These are phyloP conservation scores for Plotosus lineatus DNA, from an alignment of 2,113 vertebrate genomes.

Conservation along the genomic window DNA sequence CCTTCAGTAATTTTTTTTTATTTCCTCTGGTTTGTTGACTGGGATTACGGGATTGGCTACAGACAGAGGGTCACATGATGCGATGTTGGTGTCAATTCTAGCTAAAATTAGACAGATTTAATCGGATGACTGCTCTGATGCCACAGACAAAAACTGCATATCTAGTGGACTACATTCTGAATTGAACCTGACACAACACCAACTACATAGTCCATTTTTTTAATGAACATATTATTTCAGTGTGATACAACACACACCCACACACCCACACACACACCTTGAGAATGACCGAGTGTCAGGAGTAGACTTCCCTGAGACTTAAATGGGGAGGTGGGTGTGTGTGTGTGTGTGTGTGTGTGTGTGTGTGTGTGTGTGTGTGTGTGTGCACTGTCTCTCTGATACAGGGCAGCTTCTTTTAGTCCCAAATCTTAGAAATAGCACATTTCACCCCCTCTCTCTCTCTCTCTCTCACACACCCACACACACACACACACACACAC, in stretches of 20 bases:
- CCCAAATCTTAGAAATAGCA: not conserved
- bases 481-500: constrained; percentile 14
- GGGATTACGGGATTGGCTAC: not conserved
- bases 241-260: constrained; percentile 9
- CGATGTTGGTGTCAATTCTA: not conserved
- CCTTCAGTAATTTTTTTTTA: not conserved
- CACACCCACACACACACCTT: constrained; percentile 26
- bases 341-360: constrained; percentile 35
- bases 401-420: not conserved
- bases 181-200: not conserved
- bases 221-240: no score
- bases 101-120: not conserved
- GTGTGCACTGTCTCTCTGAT: not conserved
- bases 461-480: not conserved
- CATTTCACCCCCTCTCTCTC: no score
- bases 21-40: not conserved
- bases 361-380: not conserved
- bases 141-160: not conserved
- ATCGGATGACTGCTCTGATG: not conserved
- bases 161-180: not conserved
- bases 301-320: constrained; percentile 9
- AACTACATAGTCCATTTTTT: no score
- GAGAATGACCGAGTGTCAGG: constrained; percentile 17
- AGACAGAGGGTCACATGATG: not conserved
- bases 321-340: constrained; percentile 47